A percentile compares a stretch with the other conserved stretches of the same genome.
These are phyloP conservation scores for Antennarius maculatus DNA, from an alignment of 2,797 vertebrate species.

Conservation along the genomic window DNA sequence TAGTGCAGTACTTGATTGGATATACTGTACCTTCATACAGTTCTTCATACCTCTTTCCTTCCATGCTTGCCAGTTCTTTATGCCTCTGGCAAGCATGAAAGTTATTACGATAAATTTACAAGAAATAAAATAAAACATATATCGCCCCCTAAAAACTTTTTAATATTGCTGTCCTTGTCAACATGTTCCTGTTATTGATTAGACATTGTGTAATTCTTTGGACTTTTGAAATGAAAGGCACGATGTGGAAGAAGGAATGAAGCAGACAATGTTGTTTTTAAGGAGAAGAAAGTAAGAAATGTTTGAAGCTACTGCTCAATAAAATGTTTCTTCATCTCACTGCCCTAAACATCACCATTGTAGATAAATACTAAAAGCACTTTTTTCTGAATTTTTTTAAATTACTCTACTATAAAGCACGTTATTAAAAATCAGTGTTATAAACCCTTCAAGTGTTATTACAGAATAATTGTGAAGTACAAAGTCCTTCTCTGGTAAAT, in stretches of 20 bases:
- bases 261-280: neutral
- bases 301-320: neutral
- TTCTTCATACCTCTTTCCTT: too few relatives aligned
- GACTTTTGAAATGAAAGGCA: neutral
- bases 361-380: neutral
- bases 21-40: too few relatives aligned
- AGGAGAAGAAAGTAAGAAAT: neutral
- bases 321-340: neutral
- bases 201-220: neutral
- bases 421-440: neutral
- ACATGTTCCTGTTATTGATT: neutral
- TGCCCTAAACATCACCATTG: neutral
- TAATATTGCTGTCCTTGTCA: neutral
- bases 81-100: neutral
- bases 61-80: too few relatives aligned
- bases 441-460: neutral
- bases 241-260: neutral
- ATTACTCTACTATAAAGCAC: neutral
- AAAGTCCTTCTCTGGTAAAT: neutral
- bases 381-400: neutral
- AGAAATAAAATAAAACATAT: neutral
- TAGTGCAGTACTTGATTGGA: neutral
- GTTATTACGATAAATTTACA: neutral
- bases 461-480: neutral
- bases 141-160: neutral